These are phyloP conservation scores for Isotomurus palustris DNA, from an alignment of 2,888 invertebrate genomes.

Conservation along the genomic window DNA sequence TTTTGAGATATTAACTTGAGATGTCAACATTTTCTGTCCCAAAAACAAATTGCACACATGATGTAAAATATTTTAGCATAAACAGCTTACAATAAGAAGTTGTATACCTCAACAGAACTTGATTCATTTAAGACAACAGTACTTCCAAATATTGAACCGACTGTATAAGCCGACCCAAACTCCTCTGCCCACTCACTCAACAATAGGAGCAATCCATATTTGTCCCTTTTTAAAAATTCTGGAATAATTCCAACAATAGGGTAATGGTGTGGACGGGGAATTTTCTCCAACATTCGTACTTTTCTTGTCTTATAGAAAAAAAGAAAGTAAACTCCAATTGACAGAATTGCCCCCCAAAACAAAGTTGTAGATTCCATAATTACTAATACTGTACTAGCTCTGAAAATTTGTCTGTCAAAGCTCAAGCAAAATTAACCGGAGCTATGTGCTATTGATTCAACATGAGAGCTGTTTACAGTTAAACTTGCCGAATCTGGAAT, in stretches of 20 bases:
- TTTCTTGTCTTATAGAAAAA: constrained; percentile 17
- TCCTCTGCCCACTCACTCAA: constrained; percentile 14
- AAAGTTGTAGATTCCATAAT: no score
- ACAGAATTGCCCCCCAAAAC: no score
- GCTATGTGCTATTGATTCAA: no score
- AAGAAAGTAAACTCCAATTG: constrained; percentile 22
- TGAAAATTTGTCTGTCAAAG: no score
- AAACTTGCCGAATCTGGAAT: no score
- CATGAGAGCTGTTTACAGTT: no score
- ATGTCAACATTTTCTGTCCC: constrained; percentile 36
- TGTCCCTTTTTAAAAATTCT: constrained; percentile 15
- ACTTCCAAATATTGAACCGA: neutral
- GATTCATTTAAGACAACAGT: neutral
- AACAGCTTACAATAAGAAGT: neutral
- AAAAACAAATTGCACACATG: neutral
- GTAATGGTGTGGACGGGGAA: constrained; percentile 13
- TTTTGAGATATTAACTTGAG: constrained; percentile 30
- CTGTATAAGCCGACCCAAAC: constrained; percentile 6
- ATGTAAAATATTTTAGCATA: neutral
- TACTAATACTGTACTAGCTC: no score
- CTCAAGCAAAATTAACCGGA: no score
- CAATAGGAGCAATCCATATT: constrained; percentile 21
- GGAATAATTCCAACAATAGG: constrained; percentile 22
- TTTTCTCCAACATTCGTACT: constrained; percentile 12
- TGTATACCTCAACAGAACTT: neutral